Evolutionary conservation across 2,113 vertebrate species (phyloP).

Genomic region (Dicerorhinus sumatrensis): DNA sequence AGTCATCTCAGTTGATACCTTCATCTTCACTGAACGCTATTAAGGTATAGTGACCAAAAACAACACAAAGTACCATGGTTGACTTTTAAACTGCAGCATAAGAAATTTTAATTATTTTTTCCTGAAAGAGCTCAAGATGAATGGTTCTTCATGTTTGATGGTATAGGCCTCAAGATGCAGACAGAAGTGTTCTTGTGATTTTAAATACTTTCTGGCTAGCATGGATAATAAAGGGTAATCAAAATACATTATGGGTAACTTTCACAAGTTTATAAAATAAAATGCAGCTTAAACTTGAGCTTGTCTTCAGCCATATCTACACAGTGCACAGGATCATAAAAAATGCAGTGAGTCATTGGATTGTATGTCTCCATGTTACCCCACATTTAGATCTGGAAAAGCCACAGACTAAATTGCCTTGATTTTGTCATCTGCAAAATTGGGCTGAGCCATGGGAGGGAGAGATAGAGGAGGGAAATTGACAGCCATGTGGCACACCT

Average conservation of each 20-base stretch:
- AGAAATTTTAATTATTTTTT: not conserved
- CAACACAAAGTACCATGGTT: not conserved
- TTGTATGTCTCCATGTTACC: not conserved
- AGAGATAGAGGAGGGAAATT: not conserved
- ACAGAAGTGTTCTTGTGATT: not conserved
- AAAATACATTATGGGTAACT: not conserved
- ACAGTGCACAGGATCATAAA: not conserved
- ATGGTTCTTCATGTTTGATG: not conserved
- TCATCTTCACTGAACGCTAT: not conserved
- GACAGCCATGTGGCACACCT: not conserved
- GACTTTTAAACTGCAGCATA: not conserved
- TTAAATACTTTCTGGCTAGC: not conserved
- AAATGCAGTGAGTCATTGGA: not conserved
- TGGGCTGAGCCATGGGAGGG: not conserved
- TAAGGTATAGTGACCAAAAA: not conserved
- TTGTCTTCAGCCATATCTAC: not conserved
- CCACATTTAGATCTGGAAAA: not conserved
- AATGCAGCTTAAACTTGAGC: not conserved
- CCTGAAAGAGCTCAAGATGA: not conserved
- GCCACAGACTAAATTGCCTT: not conserved
- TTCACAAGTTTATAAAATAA: not conserved
- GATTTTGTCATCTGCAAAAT: not conserved
- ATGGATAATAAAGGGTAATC: not conserved
- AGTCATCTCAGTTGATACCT: not conserved
- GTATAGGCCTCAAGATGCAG: not conserved